Base-by-base conservation (phyloP, 2,113 vertebrate species). In the Jacana jacana region DNA sequence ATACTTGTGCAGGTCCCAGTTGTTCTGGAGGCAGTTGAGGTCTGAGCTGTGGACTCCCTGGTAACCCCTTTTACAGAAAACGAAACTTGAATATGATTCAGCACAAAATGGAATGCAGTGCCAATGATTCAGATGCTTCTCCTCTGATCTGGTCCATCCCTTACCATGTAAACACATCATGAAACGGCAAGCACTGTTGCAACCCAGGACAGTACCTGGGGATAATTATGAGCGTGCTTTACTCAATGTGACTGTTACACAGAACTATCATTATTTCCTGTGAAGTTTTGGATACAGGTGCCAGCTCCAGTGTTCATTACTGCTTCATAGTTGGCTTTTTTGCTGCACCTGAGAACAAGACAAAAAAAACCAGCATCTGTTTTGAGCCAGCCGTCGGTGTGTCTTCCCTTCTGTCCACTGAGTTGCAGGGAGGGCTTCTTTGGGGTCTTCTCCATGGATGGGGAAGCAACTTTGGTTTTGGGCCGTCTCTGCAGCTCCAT, bases 11-110 rank as follows among this genome's bases (percentile, higher is more conserved):
- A 83, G 77, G 76, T 90, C 85, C 86, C 51, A 84, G 88, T 97
- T 93, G 96, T 91, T 97, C 92, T 96, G 95, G 97, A 97, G 94
- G 86, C 97, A 95, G 97, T 75, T 96, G 96, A 97, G 97, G 95
- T 85, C 95, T 97, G 97, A 95, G 97, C 96, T 96, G 95, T 96
- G 95, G 85, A 89, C 94, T 96, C 93, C 94, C 94, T 95, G 93
- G 96, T 97, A 98, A 98, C 86, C 96, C 93, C 96, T 96, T 96
- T 97, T 97, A 97, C 92, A 65, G 97, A 98, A 98, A 98, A 98
- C n/a, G 97, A 98, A 98, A 98, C 97, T 97, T 97, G 97, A 98
- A 96, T 97, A 97, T 97, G 97, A 98, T 98, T 98, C 98, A 96
- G 96, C 97, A 97, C 97, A 98, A 98, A 98, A 98, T 93, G 92